Evolutionary conservation across 2,113 vertebrate genomes (phyloP), one percentile per base, ranked within the genome.

Genomic region (Lonchura striata): DNA sequence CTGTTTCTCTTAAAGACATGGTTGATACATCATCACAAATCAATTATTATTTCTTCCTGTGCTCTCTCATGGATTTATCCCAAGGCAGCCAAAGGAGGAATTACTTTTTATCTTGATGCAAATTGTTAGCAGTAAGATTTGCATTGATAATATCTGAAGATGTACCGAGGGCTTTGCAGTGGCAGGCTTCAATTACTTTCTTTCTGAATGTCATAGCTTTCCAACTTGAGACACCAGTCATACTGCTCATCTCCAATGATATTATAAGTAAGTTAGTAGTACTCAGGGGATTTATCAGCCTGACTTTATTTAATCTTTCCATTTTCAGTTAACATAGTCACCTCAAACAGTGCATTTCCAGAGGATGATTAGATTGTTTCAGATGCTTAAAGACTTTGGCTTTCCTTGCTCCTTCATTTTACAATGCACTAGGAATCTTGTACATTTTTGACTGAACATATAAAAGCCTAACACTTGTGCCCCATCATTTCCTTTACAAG

Each of bases 71-170:
- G 60, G 47, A 83, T 75, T 1, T 1, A 88, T 91, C 25, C 44
- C 66, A 82, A 79, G 57, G 63, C 19, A 87, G 70, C 30, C 53
- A 35, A 91, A 81, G 53, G 39, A 91, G 56, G 35, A 81, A 86
- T 68, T 77, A 60, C 42, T 81, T 94, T 86, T 89, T 71, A 82
- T 72, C 77, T 76, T 42, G 53, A 95, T 97, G 81, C 57, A 94
- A 94, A 95, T 50, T 0, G 0, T 28, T 72, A 11, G n/a, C 50
- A 78, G 20, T 82, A 91, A 86, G 92, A 92, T 97, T 97, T 96
- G 76, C 92, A 60, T 91, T n/a, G 86, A 78, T 88, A 78, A 31
- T 53, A 91, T 46, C 70, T 65, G 77, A 85, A 77, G 42, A 27
- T 6, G 19, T 69, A 79, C 49, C 1, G 1, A 46, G 31, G 70